These are phyloP conservation scores for Hyla sarda DNA, from an alignment of 2,113 vertebrate species.

Conservation along the genomic window DNA sequence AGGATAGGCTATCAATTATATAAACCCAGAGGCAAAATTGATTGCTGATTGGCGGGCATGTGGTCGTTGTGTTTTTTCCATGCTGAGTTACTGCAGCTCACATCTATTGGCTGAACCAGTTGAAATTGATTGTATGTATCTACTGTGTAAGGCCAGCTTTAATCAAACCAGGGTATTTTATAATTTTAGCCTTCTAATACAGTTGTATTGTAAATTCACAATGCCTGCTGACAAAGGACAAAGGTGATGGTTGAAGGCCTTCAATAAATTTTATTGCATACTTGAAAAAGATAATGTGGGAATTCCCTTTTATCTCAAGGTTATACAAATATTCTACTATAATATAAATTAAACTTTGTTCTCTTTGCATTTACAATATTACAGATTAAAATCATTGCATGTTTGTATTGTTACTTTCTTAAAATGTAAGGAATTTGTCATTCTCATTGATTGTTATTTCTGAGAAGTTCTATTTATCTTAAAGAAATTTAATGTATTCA, in stretches of 20 bases:
- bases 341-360: background rate
- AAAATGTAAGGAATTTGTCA: background rate
- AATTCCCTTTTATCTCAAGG: constrained; percentile 45
- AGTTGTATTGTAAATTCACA: background rate
- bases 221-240: background rate
- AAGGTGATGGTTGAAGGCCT: constrained; percentile 2
- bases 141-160: background rate
- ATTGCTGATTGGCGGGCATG: too few relatives aligned
- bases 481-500: too few relatives aligned
- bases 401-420: background rate
- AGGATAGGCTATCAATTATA: too few relatives aligned
- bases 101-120: background rate
- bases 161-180: background rate
- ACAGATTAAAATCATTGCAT: background rate
- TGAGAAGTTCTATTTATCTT: too few relatives aligned
- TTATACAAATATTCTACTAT: constrained; percentile 1
- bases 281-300: constrained; percentile 26
- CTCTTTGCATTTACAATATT: constrained; percentile 17
- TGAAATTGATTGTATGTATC: too few relatives aligned
- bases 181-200: background rate
- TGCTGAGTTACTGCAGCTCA: too few relatives aligned
- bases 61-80: too few relatives aligned
- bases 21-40: too few relatives aligned
- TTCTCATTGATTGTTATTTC: background rate
- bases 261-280: constrained; percentile 23